A percentile compares a stretch with the other conserved stretches of the same genome.
Evolutionary conservation across 1,140 invertebrate species (phyloP).

Genomic region (Cyclina sinensis): DNA sequence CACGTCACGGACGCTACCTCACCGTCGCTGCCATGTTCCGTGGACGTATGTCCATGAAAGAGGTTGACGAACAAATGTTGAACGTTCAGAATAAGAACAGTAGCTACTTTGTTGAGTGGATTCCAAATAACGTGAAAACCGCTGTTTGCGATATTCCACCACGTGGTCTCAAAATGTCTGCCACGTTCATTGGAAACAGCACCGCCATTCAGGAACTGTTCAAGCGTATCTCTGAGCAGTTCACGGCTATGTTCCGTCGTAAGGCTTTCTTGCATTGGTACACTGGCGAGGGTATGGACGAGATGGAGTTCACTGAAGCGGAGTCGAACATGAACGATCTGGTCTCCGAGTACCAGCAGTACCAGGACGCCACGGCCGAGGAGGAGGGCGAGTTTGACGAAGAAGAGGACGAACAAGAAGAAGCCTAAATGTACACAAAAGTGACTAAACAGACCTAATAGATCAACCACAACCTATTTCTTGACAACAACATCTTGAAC

Average conservation of each 20-base stretch:
- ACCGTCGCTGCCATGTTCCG: slow-evolving; percentile 94
- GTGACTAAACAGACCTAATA: no score
- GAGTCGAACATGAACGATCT: slow-evolving; percentile 94
- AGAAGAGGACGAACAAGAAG: slow-evolving; percentile 76
- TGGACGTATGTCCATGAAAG: slow-evolving; percentile 90
- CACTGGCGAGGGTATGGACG: slow-evolving; percentile 94
- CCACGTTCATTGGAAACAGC: slow-evolving; percentile 91
- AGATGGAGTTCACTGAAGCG: slow-evolving; percentile 92
- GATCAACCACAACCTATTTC: no score
- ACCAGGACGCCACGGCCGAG: slow-evolving; percentile 89
- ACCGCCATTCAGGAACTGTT: slow-evolving; percentile 93
- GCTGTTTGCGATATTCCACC: slow-evolving; percentile 98
- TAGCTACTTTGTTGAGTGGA: slow-evolving; percentile 97
- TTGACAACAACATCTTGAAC: no score
- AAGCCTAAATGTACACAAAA: slow-evolving; percentile 88
- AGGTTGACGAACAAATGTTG: slow-evolving; percentile 84
- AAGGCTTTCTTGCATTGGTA: slow-evolving; percentile 94
- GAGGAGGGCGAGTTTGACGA: slow-evolving; percentile 43
- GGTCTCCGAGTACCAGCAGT: slow-evolving; percentile 97
- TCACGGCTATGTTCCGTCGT: slow-evolving; percentile 90
- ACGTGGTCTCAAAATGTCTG: slow-evolving; percentile 96
- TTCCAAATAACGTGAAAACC: slow-evolving; percentile 97
- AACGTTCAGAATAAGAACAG: slow-evolving; percentile 86
- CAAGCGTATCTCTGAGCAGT: slow-evolving; percentile 91
- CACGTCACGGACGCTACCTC: slow-evolving; percentile 89